A percentile compares a stretch with the other conserved stretches of the same genome.
Evolutionary conservation across 2,888 invertebrate genomes (phyloP).

Genomic region (Apamea sordens): DNA sequence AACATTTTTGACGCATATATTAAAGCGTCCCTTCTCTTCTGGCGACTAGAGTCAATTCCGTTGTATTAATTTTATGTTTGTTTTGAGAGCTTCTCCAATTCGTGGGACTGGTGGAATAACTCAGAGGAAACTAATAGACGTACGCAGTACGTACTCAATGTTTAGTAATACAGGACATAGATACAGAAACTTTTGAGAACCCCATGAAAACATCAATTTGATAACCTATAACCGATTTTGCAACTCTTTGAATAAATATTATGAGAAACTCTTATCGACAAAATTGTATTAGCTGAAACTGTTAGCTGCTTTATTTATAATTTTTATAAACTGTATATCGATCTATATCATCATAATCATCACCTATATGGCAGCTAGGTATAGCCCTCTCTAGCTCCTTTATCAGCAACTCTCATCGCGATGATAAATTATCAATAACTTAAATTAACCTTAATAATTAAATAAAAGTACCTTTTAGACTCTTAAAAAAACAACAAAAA

Average conservation of each 20-base stretch:
- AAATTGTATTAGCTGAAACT: neutral
- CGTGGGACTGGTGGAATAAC: neutral
- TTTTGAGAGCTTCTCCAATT: neutral
- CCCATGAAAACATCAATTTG: too few relatives aligned
- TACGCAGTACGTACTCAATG: too few relatives aligned
- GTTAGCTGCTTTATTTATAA: neutral
- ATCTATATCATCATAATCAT: neutral
- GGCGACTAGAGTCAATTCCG: neutral
- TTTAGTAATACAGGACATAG: neutral
- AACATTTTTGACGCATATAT: too few relatives aligned
- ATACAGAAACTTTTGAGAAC: neutral
- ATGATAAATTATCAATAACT: neutral
- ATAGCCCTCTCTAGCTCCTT: neutral
- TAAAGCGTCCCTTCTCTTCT: neutral
- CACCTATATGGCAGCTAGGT: neutral
- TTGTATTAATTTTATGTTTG: neutral
- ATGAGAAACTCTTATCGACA: neutral
- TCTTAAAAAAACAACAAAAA: neutral
- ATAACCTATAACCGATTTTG: neutral
- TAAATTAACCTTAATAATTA: neutral
- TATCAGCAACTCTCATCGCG: neutral
- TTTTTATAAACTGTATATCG: neutral
- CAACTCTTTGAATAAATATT: neutral
- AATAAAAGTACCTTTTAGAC: neutral
- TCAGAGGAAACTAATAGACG: neutral